A percentile compares a stretch with the other conserved stretches of the same genome.
These are phyloP conservation scores for Thaleichthys pacificus DNA, from an alignment of 2,797 vertebrate genomes.

Conservation along the genomic window DNA sequence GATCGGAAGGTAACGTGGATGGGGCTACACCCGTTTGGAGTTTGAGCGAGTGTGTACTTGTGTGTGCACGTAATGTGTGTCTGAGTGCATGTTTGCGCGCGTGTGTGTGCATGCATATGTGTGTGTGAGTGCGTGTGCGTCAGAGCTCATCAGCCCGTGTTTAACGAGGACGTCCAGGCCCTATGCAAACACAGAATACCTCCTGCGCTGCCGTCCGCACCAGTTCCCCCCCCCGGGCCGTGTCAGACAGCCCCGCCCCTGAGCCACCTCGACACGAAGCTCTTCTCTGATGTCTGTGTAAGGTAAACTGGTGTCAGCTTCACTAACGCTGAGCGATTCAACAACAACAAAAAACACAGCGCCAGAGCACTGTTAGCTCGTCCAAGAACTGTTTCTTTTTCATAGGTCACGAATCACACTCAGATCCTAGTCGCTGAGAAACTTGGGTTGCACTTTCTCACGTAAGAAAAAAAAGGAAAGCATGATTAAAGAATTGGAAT, in stretches of 20 bases:
- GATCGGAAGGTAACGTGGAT: too few relatives aligned
- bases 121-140: constrained; percentile 10
- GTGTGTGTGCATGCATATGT: neutral
- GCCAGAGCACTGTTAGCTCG: too few relatives aligned
- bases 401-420: too few relatives aligned
- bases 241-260: constrained; percentile 7
- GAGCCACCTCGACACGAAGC: neutral
- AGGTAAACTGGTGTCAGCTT: neutral
- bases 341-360: too few relatives aligned
- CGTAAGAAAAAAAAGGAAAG: too few relatives aligned
- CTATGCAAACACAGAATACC: constrained; percentile 54
- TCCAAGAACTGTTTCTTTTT: too few relatives aligned
- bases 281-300: neutral
- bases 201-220: constrained; percentile 46
- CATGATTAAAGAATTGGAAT: too few relatives aligned
- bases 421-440: too few relatives aligned
- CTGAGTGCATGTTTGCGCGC: neutral
- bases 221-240: constrained; percentile 20
- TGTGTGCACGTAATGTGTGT: neutral
- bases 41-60: neutral
- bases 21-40: too few relatives aligned
- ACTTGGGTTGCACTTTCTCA: too few relatives aligned
- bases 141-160: constrained; percentile 1
- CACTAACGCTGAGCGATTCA: neutral
- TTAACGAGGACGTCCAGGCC: constrained; percentile 5